These are phyloP conservation scores for Drosophila jambulina DNA, from an alignment of 1,140 invertebrate genomes.

Conservation along the genomic window DNA sequence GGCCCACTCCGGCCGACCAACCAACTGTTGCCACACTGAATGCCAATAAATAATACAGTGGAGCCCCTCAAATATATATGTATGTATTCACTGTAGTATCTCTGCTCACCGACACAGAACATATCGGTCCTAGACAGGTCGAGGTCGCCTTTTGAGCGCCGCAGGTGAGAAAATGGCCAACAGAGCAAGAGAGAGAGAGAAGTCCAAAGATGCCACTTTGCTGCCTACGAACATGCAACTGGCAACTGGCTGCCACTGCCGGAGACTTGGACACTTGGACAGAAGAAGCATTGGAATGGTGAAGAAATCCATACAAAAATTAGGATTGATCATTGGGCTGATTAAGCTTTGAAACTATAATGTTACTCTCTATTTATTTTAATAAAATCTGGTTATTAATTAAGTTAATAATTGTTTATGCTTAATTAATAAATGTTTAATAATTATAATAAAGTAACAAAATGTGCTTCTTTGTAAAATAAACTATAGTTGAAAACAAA, in stretches of 20 bases:
- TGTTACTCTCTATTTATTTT: neutral
- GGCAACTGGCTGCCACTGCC: conserved; percentile 31
- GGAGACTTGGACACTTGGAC: conserved; percentile 10
- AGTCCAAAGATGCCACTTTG: conserved; percentile 47
- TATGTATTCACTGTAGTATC: conserved; percentile 17
- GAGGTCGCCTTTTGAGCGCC: conserved; percentile 70
- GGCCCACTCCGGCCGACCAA: conserved; percentile 26
- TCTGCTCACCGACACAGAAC: conserved; percentile 32
- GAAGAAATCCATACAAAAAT: neutral
- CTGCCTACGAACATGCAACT: conserved; percentile 39
- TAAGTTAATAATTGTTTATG: neutral
- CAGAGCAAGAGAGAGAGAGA: conserved; percentile 15
- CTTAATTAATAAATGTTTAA: too few species aligned
- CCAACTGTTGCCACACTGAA: conserved; percentile 51
- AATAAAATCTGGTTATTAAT: neutral
- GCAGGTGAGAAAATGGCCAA: conserved; percentile 72
- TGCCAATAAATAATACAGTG: conserved; percentile 79
- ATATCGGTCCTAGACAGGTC: conserved; percentile 69
- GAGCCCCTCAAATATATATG: conserved; percentile 28
- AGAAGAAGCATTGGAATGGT: neutral
- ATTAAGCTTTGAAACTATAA: neutral
- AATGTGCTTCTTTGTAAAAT: neutral
- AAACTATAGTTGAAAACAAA: neutral
- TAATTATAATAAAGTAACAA: neutral
- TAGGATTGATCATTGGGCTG: neutral